Evolutionary conservation across 1,140 invertebrate genomes (phyloP).

Genomic region (Penaeus japonicus): DNA sequence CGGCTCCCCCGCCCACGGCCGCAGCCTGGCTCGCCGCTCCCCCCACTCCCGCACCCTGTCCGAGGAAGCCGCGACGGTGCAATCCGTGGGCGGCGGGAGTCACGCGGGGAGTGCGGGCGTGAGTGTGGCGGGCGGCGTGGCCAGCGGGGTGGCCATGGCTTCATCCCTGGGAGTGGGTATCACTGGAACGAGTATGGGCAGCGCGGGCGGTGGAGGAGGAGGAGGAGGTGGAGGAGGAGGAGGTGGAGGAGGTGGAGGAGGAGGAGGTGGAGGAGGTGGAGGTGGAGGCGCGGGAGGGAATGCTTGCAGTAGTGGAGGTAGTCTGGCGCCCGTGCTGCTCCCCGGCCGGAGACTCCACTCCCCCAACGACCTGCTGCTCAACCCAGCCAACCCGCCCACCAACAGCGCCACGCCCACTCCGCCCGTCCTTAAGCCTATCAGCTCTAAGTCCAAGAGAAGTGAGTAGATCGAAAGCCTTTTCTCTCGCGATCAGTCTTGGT

Average conservation of each 20-base stretch:
- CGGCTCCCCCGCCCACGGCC: conserved; percentile 7
- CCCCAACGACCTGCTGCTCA: conserved; percentile 43
- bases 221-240: not conserved
- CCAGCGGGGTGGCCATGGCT: not conserved
- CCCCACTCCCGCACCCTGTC: conserved; percentile 45
- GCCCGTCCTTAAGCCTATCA: conserved; percentile 41
- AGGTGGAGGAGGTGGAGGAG: not conserved
- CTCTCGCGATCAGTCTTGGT: not conserved
- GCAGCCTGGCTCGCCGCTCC: conserved; percentile 28
- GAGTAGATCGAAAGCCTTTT: not conserved
- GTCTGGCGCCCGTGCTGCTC: conserved; percentile 36
- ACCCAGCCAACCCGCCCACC: conserved; percentile 48
- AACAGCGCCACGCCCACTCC: conserved; percentile 37
- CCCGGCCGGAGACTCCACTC: conserved; percentile 44
- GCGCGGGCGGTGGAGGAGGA: not conserved
- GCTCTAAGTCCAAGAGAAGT: conserved; percentile 51
- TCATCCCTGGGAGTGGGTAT: not conserved
- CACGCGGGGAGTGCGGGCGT: not conserved
- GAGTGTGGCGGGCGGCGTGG: not conserved
- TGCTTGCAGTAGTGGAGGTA: not conserved
- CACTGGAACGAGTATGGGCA: not conserved
- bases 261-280: not conserved
- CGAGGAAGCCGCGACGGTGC: conserved; percentile 31
- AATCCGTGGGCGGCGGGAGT: conserved; percentile 2
- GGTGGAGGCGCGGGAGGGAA: not conserved